These are phyloP conservation scores for Monochamus alternatus DNA, from an alignment of 2,888 invertebrate genomes.

Conservation along the genomic window DNA sequence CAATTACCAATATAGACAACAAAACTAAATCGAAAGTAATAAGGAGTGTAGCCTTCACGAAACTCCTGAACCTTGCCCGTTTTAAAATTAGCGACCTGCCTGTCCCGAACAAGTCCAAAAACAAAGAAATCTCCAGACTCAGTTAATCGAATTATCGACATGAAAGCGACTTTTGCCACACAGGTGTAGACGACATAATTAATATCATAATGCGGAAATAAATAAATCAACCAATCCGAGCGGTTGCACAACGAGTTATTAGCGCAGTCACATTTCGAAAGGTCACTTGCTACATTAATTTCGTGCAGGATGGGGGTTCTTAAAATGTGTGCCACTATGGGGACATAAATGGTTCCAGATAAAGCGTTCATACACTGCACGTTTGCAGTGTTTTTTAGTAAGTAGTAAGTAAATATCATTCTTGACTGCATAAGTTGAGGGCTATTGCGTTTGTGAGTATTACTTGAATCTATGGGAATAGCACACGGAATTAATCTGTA, in stretches of 20 bases:
- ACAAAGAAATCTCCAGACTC: background rate
- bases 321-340: background rate
- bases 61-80: background rate
- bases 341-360: background rate
- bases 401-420: no score
- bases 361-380: background rate
- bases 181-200: constrained; percentile 28
- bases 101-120: background rate
- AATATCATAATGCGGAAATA: constrained; percentile 26
- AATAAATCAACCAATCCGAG: constrained; percentile 18
- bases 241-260: constrained; percentile 18
- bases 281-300: constrained; percentile 25
- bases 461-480: no score
- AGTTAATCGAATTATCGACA: background rate
- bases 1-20: no score
- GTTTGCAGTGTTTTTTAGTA: no score
- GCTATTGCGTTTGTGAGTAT: no score
- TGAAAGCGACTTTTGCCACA: constrained; percentile 9
- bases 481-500: no score
- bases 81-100: background rate
- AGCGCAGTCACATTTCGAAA: constrained; percentile 20
- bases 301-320: background rate
- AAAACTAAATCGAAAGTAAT: no score
- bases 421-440: no score
- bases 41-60: background rate